Evolutionary conservation across 2,888 invertebrate species (phyloP), one percentile per base, ranked within the genome.

Genomic region (Parthenolecanium corni): DNA sequence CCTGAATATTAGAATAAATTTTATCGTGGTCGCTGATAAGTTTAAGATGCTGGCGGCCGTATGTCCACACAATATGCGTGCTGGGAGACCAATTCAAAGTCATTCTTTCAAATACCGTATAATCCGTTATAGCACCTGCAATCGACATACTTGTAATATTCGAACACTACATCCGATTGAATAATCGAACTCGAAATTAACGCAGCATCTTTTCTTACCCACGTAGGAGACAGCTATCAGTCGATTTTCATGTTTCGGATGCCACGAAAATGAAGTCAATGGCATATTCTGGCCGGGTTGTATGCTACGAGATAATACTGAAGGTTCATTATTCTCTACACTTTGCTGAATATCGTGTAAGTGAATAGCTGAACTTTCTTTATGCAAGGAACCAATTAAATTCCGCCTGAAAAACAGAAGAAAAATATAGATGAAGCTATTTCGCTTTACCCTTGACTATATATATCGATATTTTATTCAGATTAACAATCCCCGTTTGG

Each of bases 291-390:
- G 73, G 52, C 74, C 75, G 54, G 79, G 73, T 52, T 73, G 75
- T n/a, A 83, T 78, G 64, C 81, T 80, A 69, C 88, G 77, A 72
- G 88, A 88, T 36, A 87, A 76, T 52, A 85, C 83, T 38, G 85
- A 82, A 0, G 87, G 84, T 70, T 89, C 89, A 18, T 84, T 82
- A 69, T 88, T 87, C 67, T 83, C 83, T 52, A 76, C 75, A 65
- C 80, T 80, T 70, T 85, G 83, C 69, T 88, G 88, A 65, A 95
- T 85, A 73, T 95, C 93, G 72, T 90, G 89, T 40, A 95, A 78
- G 67, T 86, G 84, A 24, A 95, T 77, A 14, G 82, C 79, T 46
- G 79, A 77, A 47, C 83, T 83, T 69, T 94, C 94, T 65, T 86
- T 82, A 71, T 87, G 86, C 65, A 94, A 76, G 0, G 87, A 85